Conservation (phyloP, 1,140 invertebrate species). For the Drosophila biarmipes region DNA sequence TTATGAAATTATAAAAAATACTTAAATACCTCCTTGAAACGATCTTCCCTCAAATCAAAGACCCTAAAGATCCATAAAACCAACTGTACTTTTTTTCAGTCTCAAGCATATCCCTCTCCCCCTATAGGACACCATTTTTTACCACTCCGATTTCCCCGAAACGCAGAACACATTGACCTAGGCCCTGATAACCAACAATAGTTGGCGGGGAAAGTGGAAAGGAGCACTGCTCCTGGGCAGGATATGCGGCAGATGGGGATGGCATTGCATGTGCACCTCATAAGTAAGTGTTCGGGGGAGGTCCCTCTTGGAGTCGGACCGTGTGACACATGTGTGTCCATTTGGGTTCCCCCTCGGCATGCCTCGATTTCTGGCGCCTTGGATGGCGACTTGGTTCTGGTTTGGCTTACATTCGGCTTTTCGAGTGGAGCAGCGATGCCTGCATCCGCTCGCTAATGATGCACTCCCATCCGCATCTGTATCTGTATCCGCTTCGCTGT, state of each 20-base stretch:
- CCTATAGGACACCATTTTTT: not conserved
- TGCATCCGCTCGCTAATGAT: constrained; percentile 80
- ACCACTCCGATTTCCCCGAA: constrained; percentile 1
- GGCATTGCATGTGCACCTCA: not conserved
- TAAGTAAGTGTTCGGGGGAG: constrained; percentile 2
- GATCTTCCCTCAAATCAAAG: not conserved
- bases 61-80: not conserved
- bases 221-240: constrained; percentile 5
- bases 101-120: not conserved
- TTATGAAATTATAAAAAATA: too few species aligned
- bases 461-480: constrained; percentile 31
- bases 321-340: constrained; percentile 74
- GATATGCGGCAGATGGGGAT: constrained; percentile 24
- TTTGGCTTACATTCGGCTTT: constrained; percentile 13
- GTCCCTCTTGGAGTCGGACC: constrained; percentile 21
- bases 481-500: constrained; percentile 1
- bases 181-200: constrained; percentile 22
- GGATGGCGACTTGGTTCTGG: not conserved
- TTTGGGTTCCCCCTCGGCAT: constrained; percentile 39
- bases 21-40: too few species aligned
- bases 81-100: constrained; percentile 1
- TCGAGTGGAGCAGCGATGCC: constrained; percentile 63
- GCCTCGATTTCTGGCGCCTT: not conserved
- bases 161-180: constrained; percentile 25
- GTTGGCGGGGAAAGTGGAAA: not conserved